phyloP scores from a whole-genome alignment of 2,888 invertebrate genomes.

The Gari tellinella region DNA sequence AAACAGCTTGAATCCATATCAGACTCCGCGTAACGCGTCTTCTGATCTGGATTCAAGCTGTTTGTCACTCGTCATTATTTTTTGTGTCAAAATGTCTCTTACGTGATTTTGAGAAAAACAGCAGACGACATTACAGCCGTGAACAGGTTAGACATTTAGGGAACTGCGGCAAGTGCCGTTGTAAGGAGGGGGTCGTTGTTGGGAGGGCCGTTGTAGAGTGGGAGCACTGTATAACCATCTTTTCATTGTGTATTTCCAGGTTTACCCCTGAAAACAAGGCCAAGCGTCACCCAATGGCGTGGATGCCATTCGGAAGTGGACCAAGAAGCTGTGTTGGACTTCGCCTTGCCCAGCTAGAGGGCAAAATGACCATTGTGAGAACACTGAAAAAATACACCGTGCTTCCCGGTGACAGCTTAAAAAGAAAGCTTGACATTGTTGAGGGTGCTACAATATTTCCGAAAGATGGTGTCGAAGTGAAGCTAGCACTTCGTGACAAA shows the following conservation, averaged over 20 bases:
- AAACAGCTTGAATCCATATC: no score
- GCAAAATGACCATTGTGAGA: conserved; percentile 76
- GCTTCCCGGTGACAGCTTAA: conserved; percentile 62
- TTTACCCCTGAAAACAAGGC: conserved; percentile 70
- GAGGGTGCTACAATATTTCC: conserved; percentile 80
- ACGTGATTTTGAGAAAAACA: no score
- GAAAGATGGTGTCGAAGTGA: conserved; percentile 71
- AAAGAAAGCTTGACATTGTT: conserved; percentile 68
- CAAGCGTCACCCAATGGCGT: conserved; percentile 75
- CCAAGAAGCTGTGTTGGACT: conserved; percentile 80
- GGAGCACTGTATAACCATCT: no score
- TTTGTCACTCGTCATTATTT: no score
- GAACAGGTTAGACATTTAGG: no score
- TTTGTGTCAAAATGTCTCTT: no score
- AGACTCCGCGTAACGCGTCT: no score
- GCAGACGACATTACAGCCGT: no score
- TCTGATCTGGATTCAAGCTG: no score
- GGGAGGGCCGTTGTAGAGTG: no score
- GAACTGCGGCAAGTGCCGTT: no score
- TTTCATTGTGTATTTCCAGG: conserved; percentile 61
- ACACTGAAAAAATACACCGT: conserved; percentile 73
- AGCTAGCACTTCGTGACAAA: conserved; percentile 18
- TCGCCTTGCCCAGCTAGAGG: conserved; percentile 79
- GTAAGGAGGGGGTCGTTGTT: no score
- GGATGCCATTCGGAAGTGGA: conserved; percentile 81